phyloP scores from a whole-genome alignment of 2,888 invertebrate species.

The Ochropleura leucogaster region DNA sequence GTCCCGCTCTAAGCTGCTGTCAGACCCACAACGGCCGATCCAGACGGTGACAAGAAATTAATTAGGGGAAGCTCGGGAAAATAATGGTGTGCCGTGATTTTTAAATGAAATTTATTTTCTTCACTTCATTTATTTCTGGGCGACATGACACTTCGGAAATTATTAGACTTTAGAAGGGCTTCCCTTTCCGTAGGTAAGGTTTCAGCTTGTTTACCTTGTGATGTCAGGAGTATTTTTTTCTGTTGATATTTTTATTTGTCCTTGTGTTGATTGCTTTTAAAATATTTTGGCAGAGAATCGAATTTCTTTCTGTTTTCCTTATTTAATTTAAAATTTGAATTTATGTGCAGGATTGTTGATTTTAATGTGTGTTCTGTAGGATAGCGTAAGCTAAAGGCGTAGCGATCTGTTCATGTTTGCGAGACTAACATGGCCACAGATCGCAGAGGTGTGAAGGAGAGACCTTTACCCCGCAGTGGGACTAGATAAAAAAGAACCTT shows the following conservation, averaged over 20 bases:
- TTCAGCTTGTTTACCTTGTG: slow-evolving; percentile 81
- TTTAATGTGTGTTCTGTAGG: not conserved
- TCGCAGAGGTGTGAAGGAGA: too few species aligned
- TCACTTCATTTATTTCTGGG: slow-evolving; percentile 89
- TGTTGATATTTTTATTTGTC: slow-evolving; percentile 58
- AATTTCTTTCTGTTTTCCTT: slow-evolving; percentile 2
- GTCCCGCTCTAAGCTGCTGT: slow-evolving; percentile 82
- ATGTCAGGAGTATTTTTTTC: slow-evolving; percentile 58
- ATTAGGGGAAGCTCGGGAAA: slow-evolving; percentile 89
- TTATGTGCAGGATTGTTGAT: not conserved
- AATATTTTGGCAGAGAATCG: slow-evolving; percentile 34
- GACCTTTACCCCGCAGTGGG: too few species aligned
- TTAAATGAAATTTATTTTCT: slow-evolving; percentile 90
- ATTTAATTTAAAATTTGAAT: not conserved
- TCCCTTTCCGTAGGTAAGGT: slow-evolving; percentile 79
- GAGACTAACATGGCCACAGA: too few species aligned
- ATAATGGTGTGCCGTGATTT: slow-evolving; percentile 90
- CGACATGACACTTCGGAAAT: slow-evolving; percentile 90
- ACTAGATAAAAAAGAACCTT: not conserved
- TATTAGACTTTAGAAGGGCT: slow-evolving; percentile 85
- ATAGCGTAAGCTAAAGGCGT: too few species aligned
- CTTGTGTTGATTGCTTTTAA: slow-evolving; percentile 54
- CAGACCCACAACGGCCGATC: slow-evolving; percentile 87
- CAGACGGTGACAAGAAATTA: slow-evolving; percentile 90
- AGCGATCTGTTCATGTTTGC: too few species aligned